Evolutionary conservation across 1,140 invertebrate genomes (phyloP).

Genomic region (Dendroctonus valens): DNA sequence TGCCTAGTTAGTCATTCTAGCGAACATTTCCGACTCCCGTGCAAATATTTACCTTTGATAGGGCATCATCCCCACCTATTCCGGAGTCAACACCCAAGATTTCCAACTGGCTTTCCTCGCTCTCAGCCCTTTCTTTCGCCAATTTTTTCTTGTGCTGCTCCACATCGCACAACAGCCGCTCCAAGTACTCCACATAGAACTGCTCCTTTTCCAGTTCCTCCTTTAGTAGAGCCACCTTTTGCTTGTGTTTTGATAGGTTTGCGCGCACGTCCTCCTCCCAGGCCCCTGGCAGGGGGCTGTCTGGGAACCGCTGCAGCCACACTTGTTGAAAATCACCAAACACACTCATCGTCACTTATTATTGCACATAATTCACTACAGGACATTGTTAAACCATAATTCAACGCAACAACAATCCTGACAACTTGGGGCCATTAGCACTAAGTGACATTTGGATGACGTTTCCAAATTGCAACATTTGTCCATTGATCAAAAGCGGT

Average conservation of each 20-base stretch:
- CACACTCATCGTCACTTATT: slow-evolving; percentile 70
- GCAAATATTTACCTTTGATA: slow-evolving; percentile 49
- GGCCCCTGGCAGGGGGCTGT: slow-evolving; percentile 80
- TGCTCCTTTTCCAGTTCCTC: slow-evolving; percentile 87
- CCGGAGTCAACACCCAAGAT: slow-evolving; percentile 41
- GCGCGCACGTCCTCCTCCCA: slow-evolving; percentile 89
- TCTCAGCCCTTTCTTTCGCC: slow-evolving; percentile 39
- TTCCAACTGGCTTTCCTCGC: slow-evolving; percentile 35
- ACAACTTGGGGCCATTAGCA: too few species aligned
- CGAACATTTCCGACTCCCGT: too few species aligned
- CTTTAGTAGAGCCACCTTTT: slow-evolving; percentile 73
- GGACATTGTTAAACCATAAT: not conserved
- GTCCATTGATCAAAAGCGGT: too few species aligned
- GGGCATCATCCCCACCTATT: slow-evolving; percentile 39
- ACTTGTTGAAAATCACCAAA: slow-evolving; percentile 85
- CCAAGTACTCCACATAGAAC: slow-evolving; percentile 86
- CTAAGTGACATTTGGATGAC: too few species aligned
- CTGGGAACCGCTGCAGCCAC: slow-evolving; percentile 84
- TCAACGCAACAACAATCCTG: too few species aligned
- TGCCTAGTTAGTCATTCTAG: too few species aligned
- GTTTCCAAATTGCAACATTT: too few species aligned
- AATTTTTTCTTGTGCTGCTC: slow-evolving; percentile 65
- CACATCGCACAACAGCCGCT: slow-evolving; percentile 76
- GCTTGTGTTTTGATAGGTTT: slow-evolving; percentile 83
- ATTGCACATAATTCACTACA: slow-evolving; percentile 28